phyloP scores from a whole-genome alignment of 2,113 vertebrate species.

The Pterocles orientalis region DNA sequence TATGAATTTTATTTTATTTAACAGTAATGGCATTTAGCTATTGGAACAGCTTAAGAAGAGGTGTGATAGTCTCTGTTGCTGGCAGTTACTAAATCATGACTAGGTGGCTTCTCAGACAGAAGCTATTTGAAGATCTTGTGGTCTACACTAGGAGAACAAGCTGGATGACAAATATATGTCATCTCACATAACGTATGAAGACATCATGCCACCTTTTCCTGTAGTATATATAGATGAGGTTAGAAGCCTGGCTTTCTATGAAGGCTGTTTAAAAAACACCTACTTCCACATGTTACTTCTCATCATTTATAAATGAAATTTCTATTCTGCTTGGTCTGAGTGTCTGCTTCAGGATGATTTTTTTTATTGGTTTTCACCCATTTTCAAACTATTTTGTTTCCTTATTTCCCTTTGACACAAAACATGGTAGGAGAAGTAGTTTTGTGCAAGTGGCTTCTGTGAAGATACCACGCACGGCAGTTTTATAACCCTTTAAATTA shows the following conservation, averaged over 20 bases:
- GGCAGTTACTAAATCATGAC: constrained; percentile 27
- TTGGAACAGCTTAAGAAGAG: constrained; percentile 22
- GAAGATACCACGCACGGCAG: background rate
- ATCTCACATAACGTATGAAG: constrained; percentile 20
- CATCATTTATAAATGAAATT: background rate
- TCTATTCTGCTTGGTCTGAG: background rate
- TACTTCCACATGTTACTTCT: background rate
- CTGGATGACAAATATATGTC: constrained; percentile 13
- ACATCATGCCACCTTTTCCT: background rate
- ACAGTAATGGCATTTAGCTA: constrained; percentile 27
- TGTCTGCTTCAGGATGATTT: background rate
- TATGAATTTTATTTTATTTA: background rate
- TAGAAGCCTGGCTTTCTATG: background rate
- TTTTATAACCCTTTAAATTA: background rate
- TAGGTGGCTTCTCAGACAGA: constrained; percentile 27
- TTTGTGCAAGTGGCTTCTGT: background rate
- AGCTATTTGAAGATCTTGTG: constrained; percentile 30
- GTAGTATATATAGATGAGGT: constrained; percentile 22
- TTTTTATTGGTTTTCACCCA: background rate
- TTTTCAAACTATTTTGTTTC: background rate
- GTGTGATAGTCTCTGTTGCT: constrained; percentile 18
- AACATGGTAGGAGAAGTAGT: background rate
- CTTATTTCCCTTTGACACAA: background rate
- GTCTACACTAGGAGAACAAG: constrained; percentile 27
- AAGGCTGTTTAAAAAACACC: background rate